Conservation (phyloP, 30 jellyfish, hydroid and myxozoan species). For the Mastigias papua region DNA sequence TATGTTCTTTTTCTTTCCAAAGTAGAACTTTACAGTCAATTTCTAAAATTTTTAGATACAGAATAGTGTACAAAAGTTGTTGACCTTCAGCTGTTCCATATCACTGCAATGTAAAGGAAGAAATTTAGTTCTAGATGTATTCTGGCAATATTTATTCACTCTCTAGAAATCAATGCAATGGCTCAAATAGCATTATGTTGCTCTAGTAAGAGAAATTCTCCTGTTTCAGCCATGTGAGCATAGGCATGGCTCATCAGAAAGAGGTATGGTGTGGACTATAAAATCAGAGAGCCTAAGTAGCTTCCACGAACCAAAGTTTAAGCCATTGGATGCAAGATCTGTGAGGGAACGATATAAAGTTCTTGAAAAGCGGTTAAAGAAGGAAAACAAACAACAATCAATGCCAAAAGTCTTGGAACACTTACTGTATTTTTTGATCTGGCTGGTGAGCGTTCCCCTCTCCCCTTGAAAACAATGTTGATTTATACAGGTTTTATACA, state of each 20-base stretch:
- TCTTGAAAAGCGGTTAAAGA: conserved; percentile 12
- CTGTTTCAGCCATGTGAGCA: conserved; percentile 33
- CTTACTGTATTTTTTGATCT: no score
- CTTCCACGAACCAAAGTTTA: background rate
- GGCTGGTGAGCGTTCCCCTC: no score
- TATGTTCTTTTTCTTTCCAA: no score
- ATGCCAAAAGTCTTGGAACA: no score
- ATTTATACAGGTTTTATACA: no score
- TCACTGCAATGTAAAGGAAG: background rate
- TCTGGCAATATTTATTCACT: background rate
- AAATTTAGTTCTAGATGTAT: background rate
- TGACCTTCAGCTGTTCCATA: no score
- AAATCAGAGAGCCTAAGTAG: conserved; percentile 7
- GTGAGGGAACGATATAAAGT: conserved; percentile 32
- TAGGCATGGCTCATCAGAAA: conserved; percentile 30
- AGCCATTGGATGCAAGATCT: conserved; percentile 6
- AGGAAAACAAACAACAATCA: background rate
- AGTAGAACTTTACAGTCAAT: no score
- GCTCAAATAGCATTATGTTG: conserved; percentile 30
- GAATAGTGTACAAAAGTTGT: no score
- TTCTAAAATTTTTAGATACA: no score
- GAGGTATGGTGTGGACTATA: conserved; percentile 22
- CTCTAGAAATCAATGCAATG: conserved; percentile 27
- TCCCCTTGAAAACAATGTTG: no score
- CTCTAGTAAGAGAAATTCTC: conserved; percentile 27